Conservation (phyloP, 1,140 invertebrate species). For the Coboldia fuscipes region DNA sequence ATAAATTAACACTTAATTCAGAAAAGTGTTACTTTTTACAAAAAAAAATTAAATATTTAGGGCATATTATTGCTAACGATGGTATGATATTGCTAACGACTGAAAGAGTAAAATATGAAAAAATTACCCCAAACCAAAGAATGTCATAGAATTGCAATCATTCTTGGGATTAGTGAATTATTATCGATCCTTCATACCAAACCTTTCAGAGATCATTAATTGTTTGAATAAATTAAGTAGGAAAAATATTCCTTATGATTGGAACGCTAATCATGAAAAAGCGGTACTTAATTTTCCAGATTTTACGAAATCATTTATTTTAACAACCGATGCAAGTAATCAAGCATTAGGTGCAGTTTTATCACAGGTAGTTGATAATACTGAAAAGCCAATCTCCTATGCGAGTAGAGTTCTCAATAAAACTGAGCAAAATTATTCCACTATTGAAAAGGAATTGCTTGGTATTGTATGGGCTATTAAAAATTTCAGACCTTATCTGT, state of each 20-base stretch:
- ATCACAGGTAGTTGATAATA: slow-evolving; percentile 3
- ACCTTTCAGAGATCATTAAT: slow-evolving; percentile 14
- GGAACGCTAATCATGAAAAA: slow-evolving; percentile 6
- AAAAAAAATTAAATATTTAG: slow-evolving; percentile 13
- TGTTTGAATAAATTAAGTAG: slow-evolving; percentile 16
- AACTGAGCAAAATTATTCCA: slow-evolving; percentile 18
- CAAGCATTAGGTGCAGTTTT: slow-evolving; percentile 7
- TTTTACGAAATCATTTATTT: slow-evolving; percentile 6
- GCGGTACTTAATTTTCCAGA: slow-evolving; percentile 8
- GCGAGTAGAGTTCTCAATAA: slow-evolving; percentile 17
- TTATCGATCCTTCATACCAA: slow-evolving; percentile 20
- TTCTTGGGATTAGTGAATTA: slow-evolving; percentile 24
- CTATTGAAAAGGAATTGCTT: slow-evolving; percentile 25
- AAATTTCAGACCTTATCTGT: slow-evolving; percentile 24
- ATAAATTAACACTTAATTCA: slow-evolving; percentile 9
- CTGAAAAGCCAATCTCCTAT: slow-evolving; percentile 13
- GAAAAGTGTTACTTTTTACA: slow-evolving; percentile 13
- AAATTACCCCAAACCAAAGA: too few relatives aligned
- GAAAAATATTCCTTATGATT: slow-evolving; percentile 12
- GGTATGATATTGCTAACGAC: too few relatives aligned
- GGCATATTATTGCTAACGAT: slow-evolving; percentile 12
- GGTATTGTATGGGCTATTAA: slow-evolving; percentile 25
- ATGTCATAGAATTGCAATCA: slow-evolving; percentile 15
- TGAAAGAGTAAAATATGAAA: too few relatives aligned
- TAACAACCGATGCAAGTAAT: slow-evolving; percentile 8